Percentiles rank a stretch among this genome's conserved stretches.
These are phyloP conservation scores for Siniperca undulata DNA, from an alignment of 2,797 vertebrate genomes.

Conservation along the genomic window DNA sequence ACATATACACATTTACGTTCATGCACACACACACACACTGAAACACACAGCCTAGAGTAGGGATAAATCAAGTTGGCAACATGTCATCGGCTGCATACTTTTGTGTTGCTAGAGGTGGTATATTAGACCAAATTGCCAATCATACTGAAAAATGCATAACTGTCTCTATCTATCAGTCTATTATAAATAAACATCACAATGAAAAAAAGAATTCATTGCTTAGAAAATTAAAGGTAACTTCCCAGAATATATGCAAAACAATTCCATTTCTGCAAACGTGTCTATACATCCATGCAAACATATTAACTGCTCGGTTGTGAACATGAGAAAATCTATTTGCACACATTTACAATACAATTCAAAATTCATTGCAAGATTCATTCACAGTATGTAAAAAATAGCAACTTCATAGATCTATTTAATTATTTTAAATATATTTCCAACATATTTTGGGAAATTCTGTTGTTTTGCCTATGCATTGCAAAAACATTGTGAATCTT, in stretches of 20 bases:
- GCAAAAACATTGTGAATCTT: not conserved
- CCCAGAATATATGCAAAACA: not conserved
- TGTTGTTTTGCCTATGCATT: not conserved
- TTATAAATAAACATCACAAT: not conserved
- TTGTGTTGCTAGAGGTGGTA: slow-evolving; percentile 5
- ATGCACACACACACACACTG: slow-evolving; percentile 1
- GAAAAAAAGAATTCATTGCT: too few relatives aligned
- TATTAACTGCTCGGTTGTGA: not conserved
- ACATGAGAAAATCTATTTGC: not conserved
- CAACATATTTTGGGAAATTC: not conserved
- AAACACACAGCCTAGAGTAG: slow-evolving; percentile 17
- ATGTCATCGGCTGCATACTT: slow-evolving; percentile 28
- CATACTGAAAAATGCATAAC: slow-evolving; percentile 11
- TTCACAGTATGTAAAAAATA: not conserved
- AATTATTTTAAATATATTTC: not conserved
- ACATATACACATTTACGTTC: not conserved
- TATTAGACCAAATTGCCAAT: slow-evolving; percentile 25
- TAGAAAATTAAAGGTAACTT: not conserved
- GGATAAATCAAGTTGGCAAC: slow-evolving; percentile 41
- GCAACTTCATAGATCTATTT: not conserved
- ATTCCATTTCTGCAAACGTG: not conserved
- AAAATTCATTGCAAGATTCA: not conserved
- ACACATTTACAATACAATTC: too few relatives aligned
- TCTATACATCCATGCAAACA: not conserved
- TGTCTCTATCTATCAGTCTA: not conserved